Evolutionary conservation across 2,888 invertebrate species (phyloP).

Genomic region (Rhyacophila evoluta): DNA sequence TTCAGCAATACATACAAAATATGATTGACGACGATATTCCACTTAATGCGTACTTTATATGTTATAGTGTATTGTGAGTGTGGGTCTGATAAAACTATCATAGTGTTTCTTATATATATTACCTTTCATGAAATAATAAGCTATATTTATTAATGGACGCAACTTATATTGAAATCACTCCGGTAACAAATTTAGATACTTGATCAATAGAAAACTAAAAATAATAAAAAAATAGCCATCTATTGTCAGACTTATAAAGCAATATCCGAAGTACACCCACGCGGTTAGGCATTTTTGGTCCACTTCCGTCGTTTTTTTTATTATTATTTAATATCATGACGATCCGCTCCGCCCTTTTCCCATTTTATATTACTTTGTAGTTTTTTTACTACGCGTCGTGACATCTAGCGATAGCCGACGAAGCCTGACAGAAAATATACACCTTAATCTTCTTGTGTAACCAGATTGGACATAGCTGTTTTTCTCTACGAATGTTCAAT

Average conservation of each 20-base stretch:
- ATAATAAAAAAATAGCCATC: too few relatives aligned
- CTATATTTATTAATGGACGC: too few relatives aligned
- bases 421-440: slow-evolving; percentile 1
- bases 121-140: too few relatives aligned
- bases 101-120: too few relatives aligned
- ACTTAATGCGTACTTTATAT: too few relatives aligned
- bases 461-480: neutral
- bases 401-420: slow-evolving; percentile 26
- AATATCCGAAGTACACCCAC: neutral
- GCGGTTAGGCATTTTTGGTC: neutral
- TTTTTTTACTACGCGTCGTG: slow-evolving; percentile 25
- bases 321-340: slow-evolving; percentile 22
- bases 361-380: slow-evolving; percentile 27
- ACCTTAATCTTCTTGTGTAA: slow-evolving; percentile 10
- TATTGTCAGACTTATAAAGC: slow-evolving; percentile 13
- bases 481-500: neutral
- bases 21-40: too few relatives aligned
- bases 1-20: too few relatives aligned
- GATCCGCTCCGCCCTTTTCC: slow-evolving; percentile 18
- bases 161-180: too few relatives aligned
- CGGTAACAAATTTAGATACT: too few relatives aligned
- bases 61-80: too few relatives aligned
- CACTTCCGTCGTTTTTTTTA: neutral
- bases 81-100: too few relatives aligned
- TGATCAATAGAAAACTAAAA: too few relatives aligned